Base-by-base conservation (phyloP, 2,888 invertebrate genomes). In the Chloromyia formosa region DNA sequence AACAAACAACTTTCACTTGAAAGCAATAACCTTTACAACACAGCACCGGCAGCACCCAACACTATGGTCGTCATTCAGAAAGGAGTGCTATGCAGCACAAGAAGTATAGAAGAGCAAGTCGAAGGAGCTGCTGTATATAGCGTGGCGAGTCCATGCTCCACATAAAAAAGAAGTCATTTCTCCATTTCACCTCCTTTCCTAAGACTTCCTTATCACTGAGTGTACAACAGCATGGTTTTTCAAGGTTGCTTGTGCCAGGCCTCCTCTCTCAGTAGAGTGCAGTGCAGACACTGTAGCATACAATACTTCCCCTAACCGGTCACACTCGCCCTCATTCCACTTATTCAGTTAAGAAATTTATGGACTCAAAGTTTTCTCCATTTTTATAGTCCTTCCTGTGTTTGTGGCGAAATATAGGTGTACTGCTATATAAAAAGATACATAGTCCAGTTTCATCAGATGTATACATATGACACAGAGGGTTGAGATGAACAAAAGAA, bases 1-100 rank as follows among this genome's bases (percentile, higher is more conserved):
- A 66, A 45, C 66, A 66, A 71, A 74, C 76, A 75, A 76, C 76
- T 76, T 76, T 76, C 76, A 76, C 76, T 76, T 69, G 61, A 74
- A 68, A 76, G 74, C 74, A 74, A 74, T 74, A 74, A 74, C 74
- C 66, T 66, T 73, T 73, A 61, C 61, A 60, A 73, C 60, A 16
- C 16, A 16, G 16, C 53, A 45, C 66, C 45, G 18, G n/a, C 62
- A 61, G 23, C 10, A 18, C 62, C 40, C 9, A 5, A 42, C 40
- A 40, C 42, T 9, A 53, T 16, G 10, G 16, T 42, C 9, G n/a
- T 22, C 66, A 66, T 49, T 20, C 49, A 42, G n/a, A 40, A n/a
- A 49, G 35, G n/a, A 18, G 66, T 49, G 45, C 35, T 42, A 66
- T 66, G 45, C 66, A 22, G 35, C 16, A 66, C 12, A 35, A 62